Conservation (phyloP, 2,797 vertebrate species). For the Myotis vivesi region DNA sequence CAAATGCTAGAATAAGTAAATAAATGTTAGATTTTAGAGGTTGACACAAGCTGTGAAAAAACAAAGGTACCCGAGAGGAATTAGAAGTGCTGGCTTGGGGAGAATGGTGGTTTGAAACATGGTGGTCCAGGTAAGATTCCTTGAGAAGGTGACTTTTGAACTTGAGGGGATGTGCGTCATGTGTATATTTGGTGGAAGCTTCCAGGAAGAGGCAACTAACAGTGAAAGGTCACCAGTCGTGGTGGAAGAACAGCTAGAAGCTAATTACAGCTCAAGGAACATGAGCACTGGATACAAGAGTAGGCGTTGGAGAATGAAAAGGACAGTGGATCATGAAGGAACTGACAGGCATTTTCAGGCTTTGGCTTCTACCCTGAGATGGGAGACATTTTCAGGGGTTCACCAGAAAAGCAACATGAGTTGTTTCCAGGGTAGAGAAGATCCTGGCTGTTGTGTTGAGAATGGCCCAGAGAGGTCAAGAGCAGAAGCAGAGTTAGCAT, state of each 20-base stretch:
- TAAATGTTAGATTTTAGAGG: neutral
- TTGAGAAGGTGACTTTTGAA: neutral
- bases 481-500: neutral
- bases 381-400: neutral
- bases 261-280: neutral
- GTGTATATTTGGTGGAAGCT: neutral
- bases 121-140: neutral
- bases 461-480: neutral
- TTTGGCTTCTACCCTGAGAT: neutral
- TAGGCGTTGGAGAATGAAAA: fast-evolving
- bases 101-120: neutral
- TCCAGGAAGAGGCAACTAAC: neutral
- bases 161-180: neutral
- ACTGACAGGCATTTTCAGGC: neutral
- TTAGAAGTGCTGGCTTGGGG: neutral
- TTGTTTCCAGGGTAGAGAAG: neutral
- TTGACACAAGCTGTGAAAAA: neutral
- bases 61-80: neutral
- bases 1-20: neutral
- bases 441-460: neutral
- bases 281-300: fast-evolving
- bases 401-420: neutral
- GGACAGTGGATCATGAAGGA: fast-evolving
- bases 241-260: neutral
- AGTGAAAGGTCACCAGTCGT: neutral